phyloP scores from a whole-genome alignment of 2,797 vertebrate species.

The Cyprinodon diabolis region DNA sequence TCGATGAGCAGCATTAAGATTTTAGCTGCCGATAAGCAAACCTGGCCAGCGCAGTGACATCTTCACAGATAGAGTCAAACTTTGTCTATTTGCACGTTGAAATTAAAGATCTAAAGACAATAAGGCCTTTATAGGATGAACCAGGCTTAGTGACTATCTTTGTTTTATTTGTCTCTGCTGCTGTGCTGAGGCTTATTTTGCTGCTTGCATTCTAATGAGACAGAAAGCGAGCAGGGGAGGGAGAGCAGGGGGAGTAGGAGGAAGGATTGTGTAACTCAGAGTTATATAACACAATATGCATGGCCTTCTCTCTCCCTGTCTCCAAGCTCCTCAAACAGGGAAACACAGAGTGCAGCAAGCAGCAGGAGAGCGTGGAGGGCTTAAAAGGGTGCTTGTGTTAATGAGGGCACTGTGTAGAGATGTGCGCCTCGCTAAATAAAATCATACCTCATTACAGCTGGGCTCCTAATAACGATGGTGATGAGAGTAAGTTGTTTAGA shows the following conservation, averaged over 20 bases:
- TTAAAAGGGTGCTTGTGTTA: conserved; percentile 66
- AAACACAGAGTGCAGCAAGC: conserved; percentile 33
- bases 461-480: conserved; percentile 52
- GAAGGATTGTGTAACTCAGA: conserved; percentile 68
- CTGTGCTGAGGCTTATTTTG: conserved; percentile 60
- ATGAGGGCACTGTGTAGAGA: conserved; percentile 66
- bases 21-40: not conserved
- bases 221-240: conserved; percentile 35
- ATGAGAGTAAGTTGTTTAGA: conserved; percentile 63
- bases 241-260: conserved; percentile 13
- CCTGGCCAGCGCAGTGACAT: not conserved
- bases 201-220: conserved; percentile 75
- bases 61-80: conserved; percentile 5
- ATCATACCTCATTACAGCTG: conserved; percentile 65
- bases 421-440: conserved; percentile 50
- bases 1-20: not conserved
- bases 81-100: not conserved
- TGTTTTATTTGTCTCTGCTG: conserved; percentile 59
- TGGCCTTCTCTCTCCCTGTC: conserved; percentile 36
- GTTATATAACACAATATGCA: conserved; percentile 76
- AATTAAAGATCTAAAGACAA: conserved; percentile 1
- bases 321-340: conserved; percentile 39
- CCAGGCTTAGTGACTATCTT: conserved; percentile 37
- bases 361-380: conserved; percentile 33
- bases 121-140: conserved; percentile 30